Conservation (phyloP, 2,797 vertebrate species). For the Fistularia commersonii region DNA sequence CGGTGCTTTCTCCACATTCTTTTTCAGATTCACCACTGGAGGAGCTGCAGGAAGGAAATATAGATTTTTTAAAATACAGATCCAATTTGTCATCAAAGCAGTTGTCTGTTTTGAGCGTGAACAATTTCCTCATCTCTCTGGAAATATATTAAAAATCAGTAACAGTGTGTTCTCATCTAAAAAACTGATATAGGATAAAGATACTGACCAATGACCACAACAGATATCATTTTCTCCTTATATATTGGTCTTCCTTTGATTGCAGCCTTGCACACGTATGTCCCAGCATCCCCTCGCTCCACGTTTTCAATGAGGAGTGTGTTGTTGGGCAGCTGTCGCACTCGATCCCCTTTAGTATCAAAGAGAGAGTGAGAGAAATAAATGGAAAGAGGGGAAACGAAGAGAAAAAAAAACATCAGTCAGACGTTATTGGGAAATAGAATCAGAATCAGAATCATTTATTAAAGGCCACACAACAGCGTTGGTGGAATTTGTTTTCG, state of each 20-base stretch:
- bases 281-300: constrained; percentile 60
- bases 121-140: neutral
- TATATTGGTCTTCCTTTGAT: constrained; percentile 52
- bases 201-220: constrained; percentile 71
- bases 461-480: too few species aligned
- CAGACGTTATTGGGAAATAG: too few species aligned
- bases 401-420: neutral
- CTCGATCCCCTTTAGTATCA: constrained; percentile 4
- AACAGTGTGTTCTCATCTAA: neutral
- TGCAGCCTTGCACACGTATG: constrained; percentile 57
- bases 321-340: constrained; percentile 42
- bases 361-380: neutral
- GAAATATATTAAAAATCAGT: too few species aligned
- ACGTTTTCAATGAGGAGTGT: constrained; percentile 57
- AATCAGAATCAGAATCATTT: too few species aligned
- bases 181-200: neutral
- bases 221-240: constrained; percentile 33
- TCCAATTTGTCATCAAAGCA: too few species aligned
- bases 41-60: constrained; percentile 54
- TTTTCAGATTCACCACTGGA: constrained; percentile 51
- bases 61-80: neutral
- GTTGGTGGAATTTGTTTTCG: too few species aligned
- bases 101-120: neutral
- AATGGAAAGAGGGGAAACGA: neutral
- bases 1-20: constrained; percentile 50